Percentiles rank a stretch among this genome's conserved stretches.
Evolutionary conservation across 2,888 invertebrate species (phyloP).

Genomic region (Protodeltote pygarga): DNA sequence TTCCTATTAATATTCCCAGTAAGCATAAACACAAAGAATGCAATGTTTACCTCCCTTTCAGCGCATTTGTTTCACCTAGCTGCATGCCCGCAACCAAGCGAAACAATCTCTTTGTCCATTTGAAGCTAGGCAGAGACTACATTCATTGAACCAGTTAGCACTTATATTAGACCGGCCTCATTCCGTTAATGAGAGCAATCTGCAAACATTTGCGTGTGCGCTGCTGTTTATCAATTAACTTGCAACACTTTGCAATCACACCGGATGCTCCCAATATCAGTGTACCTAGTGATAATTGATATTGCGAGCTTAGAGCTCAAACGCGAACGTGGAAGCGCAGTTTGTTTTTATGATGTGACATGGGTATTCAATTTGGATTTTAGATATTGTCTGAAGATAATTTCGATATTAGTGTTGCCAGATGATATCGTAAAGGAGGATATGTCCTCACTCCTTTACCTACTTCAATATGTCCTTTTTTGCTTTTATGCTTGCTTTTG

Average conservation of each 20-base stretch:
- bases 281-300: constrained; percentile 50
- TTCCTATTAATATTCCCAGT: too few relatives aligned
- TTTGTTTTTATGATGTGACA: constrained; percentile 19
- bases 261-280: constrained; percentile 56
- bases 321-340: constrained; percentile 3
- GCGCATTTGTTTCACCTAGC: constrained; percentile 8
- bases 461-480: too few relatives aligned
- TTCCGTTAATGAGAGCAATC: constrained; percentile 80
- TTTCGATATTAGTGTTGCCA: too few relatives aligned
- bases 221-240: constrained; percentile 70
- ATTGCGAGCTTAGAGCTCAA: constrained; percentile 44
- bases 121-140: constrained; percentile 2
- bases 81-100: constrained; percentile 10
- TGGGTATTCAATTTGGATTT: background rate
- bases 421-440: too few relatives aligned
- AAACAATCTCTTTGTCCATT: constrained; percentile 37
- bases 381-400: background rate
- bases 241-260: constrained; percentile 76
- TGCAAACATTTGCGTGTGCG: constrained; percentile 75
- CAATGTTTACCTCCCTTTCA: background rate
- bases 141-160: constrained; percentile 37
- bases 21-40: too few relatives aligned
- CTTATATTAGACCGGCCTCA: constrained; percentile 74
- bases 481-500: too few relatives aligned
- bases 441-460: too few relatives aligned